Evolutionary conservation across 2,888 invertebrate species (phyloP), one percentile per base, ranked within the genome.

Genomic region (Pyrrhosoma nymphula): DNA sequence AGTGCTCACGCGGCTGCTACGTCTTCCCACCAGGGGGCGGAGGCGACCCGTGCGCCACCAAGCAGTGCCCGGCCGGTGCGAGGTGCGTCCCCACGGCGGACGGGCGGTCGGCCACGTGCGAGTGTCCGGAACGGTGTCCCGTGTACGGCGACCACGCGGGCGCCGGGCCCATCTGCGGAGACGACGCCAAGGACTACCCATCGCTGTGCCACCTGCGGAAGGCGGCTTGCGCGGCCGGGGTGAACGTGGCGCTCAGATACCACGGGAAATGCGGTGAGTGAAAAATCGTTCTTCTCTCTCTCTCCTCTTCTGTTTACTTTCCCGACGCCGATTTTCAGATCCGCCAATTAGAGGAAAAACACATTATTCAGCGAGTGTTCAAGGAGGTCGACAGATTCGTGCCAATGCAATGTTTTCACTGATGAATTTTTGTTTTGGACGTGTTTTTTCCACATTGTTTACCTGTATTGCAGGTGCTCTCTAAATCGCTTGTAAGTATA

Each of bases 221-320:
- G 96, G 98, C 98, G 95, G 98, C 99, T 23, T 99, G 99, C 97
- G 97, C 98, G 95, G 97, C 98, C 95, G 98, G 98, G 96, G 97
- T 98, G 96, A 98, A 98, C 97, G 98, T 99, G 96, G 98, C 98
- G 95, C 98, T 99, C 96, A 98, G 98, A 96, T 99, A 98, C 96
- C 97, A 98, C 96, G 99, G 99, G 95, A 98, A 98, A 97, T 99
- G 99, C 97, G 99, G 99, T 99, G 97, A 98, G 98, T 97, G 95
- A 0, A 35, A 10, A 10, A 60, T 47, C 8, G 47, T 8, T 47
- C 14, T 30, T 12, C 20, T 30, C 18, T 30, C 30, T 12, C 20
- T 30, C 18, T 30, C 30, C 30, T 88, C 88, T 18, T 10, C 20
- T 8, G 8, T 30, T 26, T 30, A 39, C n/a, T 39, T n/a, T 18